Base-by-base conservation (phyloP, 1,140 invertebrate genomes). In the Drosophila neocordata region DNA sequence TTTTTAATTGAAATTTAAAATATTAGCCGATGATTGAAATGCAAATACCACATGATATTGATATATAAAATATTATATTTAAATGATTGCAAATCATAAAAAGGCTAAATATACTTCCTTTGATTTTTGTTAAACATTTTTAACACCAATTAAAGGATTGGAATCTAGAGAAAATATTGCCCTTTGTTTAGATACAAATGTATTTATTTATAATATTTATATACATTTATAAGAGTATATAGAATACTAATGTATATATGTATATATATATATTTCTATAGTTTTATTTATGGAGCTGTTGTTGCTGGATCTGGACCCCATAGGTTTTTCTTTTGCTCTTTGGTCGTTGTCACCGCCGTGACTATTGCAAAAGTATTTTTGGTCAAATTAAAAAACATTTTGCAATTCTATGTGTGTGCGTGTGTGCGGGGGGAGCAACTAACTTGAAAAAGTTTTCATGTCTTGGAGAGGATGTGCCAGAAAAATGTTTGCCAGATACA, bases 371-470 rank as follows among this genome's bases (percentile, higher is more conserved):
- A 84, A 48, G 15, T 48, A 77, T 84, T 74, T 84, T 84, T 77
- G 69, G 81, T 77, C 73, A 85, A 84, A 84, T 85, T 87, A 87
- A 85, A 85, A 85, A 85, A 81, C 78, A 85, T 87, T 85, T 85
- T 78, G 69, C 82, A 87, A 85, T 85, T 80, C 44, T 73, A 55
- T 66, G 31, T 9, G 15, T 4, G 11, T 56, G 13, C 20, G 34
- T 48, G 37, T 55, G 27, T 18, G 27, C 7, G 27, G 27, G 53
- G 27, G 24, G 55, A 73, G 67, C 77, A 77, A 80, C 73, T 81
- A 15, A 48, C 15, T 48, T 20, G 72, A 55, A 62, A 78, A 72
- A 66, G 64, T 77, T 77, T 56, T 69, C 69, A 70, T 67, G 58
- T 69, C 70, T 69, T 48, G 15, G 41, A 6, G 41, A 11, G 12